Conservation (phyloP, 2,888 invertebrate species). For the Automeris io region DNA sequence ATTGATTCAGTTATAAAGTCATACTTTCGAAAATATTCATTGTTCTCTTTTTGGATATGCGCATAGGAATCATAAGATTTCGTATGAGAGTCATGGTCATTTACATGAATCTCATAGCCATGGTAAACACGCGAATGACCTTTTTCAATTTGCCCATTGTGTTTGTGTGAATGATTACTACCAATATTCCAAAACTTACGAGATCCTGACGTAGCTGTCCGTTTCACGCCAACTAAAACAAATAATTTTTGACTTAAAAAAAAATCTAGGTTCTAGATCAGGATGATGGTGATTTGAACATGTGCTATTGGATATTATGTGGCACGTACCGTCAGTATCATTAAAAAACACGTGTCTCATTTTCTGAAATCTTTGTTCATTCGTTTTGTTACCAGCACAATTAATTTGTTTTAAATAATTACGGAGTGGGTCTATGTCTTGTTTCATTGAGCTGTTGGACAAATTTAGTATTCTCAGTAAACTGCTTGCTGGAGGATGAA, state of each 20-base stretch:
- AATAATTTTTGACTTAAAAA: too few species aligned
- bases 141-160: conserved; percentile 21
- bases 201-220: conserved; percentile 19
- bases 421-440: conserved; percentile 44
- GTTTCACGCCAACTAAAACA: conserved; percentile 36
- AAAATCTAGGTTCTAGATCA: conserved; percentile 5
- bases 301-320: background rate
- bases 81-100: conserved; percentile 15
- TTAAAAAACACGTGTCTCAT: conserved; percentile 37
- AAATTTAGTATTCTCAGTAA: conserved; percentile 52
- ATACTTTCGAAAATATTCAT: conserved; percentile 31
- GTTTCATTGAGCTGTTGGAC: conserved; percentile 39
- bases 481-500: conserved; percentile 31
- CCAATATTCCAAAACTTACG: conserved; percentile 25
- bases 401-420: conserved; percentile 35
- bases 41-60: conserved; percentile 13
- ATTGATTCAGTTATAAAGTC: conserved; percentile 24
- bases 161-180: conserved; percentile 23
- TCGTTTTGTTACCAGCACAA: conserved; percentile 22
- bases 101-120: conserved; percentile 25
- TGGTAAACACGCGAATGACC: conserved; percentile 48
- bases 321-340: conserved; percentile 33
- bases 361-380: conserved; percentile 37
- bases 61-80: background rate
- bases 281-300: background rate